Evolutionary conservation across 1,140 invertebrate species (phyloP), one percentile per base, ranked within the genome.

Genomic region (Pachypsylla venusta): DNA sequence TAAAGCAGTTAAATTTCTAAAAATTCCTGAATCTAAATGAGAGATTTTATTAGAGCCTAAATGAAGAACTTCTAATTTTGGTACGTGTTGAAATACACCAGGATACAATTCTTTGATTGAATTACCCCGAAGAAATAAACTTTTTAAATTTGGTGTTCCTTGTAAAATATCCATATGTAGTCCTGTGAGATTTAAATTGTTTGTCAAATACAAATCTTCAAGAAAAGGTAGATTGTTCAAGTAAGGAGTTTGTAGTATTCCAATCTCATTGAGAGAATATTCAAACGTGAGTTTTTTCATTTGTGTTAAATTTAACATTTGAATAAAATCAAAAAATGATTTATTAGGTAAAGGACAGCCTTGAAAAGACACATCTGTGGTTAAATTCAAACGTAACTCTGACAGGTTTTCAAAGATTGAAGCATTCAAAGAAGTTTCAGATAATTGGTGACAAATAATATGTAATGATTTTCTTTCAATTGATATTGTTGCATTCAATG

Each of bases 1-100:
- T 30, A 84, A 64, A 57, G 76, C 75, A 22, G 70, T 71, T 62
- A 81, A 71, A 67, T 79, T 75, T 39, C 73, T 70, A 64, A 84
- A 83, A 35, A 80, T 69, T 13, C 75, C 77, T 2, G 70, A 70
- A 14, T 77, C 75, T 61, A 84, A 68, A 64, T 73, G 70, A 2
- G 67, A 70, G 63, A 84, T 66, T 53, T 76, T 74, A 64, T 83
- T 83, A 56, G 74, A 71, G 30, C 77, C 79, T 57, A 84, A 70
- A 64, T 82, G 80, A 25, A 84, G 73, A 48, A 74, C 75, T 60
- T 77, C 68, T 10, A 84, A 67, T 59, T 74, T 75, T 16, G 74
- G 71, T 13, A 78, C 61, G 4, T 60, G 58, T 0, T 68, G 22
- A 48, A 72, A 69, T 25, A 71, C 57, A 22, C 63, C 66, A 48